Conservation (phyloP, 2,888 invertebrate genomes). For the Polymixis lichenea region DNA sequence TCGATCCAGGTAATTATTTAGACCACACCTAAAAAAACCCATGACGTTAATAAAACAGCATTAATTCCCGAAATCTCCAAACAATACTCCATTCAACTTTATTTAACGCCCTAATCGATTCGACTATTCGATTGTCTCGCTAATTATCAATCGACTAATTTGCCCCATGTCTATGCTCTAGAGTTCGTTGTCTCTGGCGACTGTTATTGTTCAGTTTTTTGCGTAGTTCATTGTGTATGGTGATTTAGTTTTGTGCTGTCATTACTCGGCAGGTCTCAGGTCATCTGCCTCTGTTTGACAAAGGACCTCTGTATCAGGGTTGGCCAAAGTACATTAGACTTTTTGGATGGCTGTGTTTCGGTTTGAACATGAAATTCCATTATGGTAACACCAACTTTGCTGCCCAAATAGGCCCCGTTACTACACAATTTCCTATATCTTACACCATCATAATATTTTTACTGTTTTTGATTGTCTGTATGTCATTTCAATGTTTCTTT, state of each 20-base stretch:
- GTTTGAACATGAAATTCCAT: not conserved
- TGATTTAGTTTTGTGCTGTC: conserved; percentile 60
- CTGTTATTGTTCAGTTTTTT: conserved; percentile 67
- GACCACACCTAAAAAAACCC: not conserved
- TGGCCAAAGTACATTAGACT: not conserved
- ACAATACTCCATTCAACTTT: conserved; percentile 61
- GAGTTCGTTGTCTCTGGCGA: conserved; percentile 62
- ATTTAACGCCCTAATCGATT: conserved; percentile 54
- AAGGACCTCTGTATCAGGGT: conserved; percentile 6
- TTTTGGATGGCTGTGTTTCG: not conserved
- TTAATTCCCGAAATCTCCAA: conserved; percentile 35
- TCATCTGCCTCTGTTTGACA: conserved; percentile 62
- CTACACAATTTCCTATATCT: not conserved
- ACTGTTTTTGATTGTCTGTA: not conserved
- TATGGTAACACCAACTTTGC: not conserved
- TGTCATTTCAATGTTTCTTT: not conserved
- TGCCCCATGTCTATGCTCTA: conserved; percentile 29
- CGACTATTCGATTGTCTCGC: conserved; percentile 57
- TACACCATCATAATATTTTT: not conserved
- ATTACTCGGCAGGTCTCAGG: conserved; percentile 46
- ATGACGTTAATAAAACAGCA: conserved; percentile 9
- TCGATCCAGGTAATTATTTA: not conserved
- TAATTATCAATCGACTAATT: conserved; percentile 61
- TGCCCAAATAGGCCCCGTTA: not conserved
- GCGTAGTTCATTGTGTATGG: conserved; percentile 68